These are phyloP conservation scores for Lepidochrysops patricia DNA, from an alignment of 2,888 invertebrate species.

Conservation along the genomic window DNA sequence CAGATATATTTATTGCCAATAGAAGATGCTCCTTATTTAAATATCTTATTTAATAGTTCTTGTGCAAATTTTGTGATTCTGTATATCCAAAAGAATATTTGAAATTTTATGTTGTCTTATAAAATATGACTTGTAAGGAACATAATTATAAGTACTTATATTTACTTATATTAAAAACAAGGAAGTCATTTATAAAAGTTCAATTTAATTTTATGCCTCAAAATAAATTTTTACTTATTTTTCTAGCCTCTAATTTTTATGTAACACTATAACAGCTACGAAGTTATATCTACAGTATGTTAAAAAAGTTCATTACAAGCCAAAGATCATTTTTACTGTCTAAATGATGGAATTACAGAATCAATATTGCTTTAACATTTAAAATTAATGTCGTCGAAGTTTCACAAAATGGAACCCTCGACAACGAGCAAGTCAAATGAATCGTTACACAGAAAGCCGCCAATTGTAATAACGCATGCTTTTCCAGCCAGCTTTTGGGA, in stretches of 20 bases:
- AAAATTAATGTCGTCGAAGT: constrained; percentile 45
- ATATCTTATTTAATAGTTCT: not conserved
- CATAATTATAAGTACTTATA: too few species aligned
- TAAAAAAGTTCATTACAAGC: constrained; percentile 1
- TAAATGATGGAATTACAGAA: constrained; percentile 4
- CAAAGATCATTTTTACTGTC: not conserved
- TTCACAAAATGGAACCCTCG: constrained; percentile 48
- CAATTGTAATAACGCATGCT: constrained; percentile 22
- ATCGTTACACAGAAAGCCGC: constrained; percentile 48
- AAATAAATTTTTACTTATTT: too few species aligned
- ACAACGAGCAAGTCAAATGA: constrained; percentile 71
- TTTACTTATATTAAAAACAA: too few species aligned
- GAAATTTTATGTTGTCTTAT: not conserved
- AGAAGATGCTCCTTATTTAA: constrained; percentile 5
- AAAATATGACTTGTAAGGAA: constrained; percentile 5
- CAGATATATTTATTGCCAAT: not conserved
- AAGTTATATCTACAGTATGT: too few species aligned
- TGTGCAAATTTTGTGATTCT: constrained; percentile 9
- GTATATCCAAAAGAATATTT: not conserved
- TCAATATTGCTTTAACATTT: constrained; percentile 8
- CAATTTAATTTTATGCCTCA: too few species aligned
- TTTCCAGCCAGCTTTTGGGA: constrained; percentile 46
- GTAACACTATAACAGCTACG: too few species aligned
- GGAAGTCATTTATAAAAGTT: too few species aligned
- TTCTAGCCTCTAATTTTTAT: too few species aligned